Percentiles rank a stretch among this genome's conserved stretches.
Conservation (phyloP, 2,888 invertebrate species). For the Dicyrtomina minuta region DNA sequence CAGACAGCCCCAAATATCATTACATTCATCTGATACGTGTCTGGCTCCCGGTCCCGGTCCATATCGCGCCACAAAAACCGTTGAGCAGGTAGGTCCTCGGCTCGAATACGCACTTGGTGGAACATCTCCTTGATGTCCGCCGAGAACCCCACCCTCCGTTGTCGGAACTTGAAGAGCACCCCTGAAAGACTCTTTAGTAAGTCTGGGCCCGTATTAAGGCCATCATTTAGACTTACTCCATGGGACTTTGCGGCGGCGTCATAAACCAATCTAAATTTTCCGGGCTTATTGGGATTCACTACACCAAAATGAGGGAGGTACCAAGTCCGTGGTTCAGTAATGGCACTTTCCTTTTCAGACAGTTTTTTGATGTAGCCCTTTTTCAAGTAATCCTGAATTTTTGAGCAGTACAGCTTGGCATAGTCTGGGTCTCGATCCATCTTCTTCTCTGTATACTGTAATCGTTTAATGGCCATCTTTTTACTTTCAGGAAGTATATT, state of each 20-base stretch:
- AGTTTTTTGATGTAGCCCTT: conserved; percentile 19
- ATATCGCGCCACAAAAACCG: conserved; percentile 38
- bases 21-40: not conserved
- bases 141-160: conserved; percentile 19
- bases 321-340: conserved; percentile 28
- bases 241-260: conserved; percentile 37
- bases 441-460: conserved; percentile 2
- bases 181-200: conserved; percentile 29
- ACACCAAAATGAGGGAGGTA: conserved; percentile 49
- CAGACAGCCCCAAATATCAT: conserved; percentile 16
- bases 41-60: conserved; percentile 1
- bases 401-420: not conserved
- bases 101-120: conserved; percentile 26
- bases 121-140: conserved; percentile 45
- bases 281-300: conserved; percentile 41
- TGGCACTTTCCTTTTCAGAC: not conserved
- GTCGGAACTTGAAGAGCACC: conserved; percentile 37
- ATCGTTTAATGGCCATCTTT: not conserved
- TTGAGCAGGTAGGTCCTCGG: conserved; percentile 34
- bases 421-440: not conserved
- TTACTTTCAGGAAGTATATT: conserved; percentile 1
- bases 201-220: conserved; percentile 40
- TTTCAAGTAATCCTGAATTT: not conserved
- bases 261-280: conserved; percentile 44
- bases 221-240: conserved; percentile 39